These are phyloP conservation scores for Oreochromis tanganicae DNA, from an alignment of 2,113 vertebrate genomes.

Conservation along the genomic window DNA sequence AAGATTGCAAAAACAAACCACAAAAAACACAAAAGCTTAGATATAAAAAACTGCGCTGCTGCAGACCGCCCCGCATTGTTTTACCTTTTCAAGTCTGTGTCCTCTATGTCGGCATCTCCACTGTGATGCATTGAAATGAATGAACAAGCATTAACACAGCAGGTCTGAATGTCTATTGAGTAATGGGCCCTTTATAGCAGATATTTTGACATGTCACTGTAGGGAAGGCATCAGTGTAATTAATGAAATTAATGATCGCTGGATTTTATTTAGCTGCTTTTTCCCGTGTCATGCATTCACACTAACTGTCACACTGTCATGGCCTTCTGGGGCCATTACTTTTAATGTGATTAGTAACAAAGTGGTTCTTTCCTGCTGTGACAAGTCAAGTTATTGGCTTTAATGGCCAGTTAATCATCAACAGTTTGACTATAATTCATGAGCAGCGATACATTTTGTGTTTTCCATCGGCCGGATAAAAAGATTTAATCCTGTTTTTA, in stretches of 20 bases:
- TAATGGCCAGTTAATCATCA: neutral
- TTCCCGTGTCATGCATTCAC: neutral
- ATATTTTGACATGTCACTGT: neutral
- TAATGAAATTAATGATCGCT: neutral
- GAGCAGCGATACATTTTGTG: neutral
- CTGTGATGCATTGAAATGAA: neutral
- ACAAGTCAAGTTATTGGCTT: neutral
- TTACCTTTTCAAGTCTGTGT: neutral
- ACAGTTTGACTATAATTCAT: neutral
- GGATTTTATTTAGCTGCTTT: neutral
- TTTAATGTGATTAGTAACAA: neutral
- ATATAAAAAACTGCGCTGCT: neutral
- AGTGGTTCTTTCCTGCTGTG: neutral
- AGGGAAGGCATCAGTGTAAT: neutral
- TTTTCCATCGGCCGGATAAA: neutral
- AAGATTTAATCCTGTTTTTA: fast-evolving
- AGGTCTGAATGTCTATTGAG: neutral
- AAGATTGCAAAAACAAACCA: neutral
- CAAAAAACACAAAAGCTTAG: neutral
- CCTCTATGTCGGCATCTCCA: neutral
- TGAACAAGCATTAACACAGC: neutral
- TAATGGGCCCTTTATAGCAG: neutral
- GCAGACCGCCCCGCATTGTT: neutral
- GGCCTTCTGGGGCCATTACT: neutral
- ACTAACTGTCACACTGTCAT: neutral